Conservation (phyloP, 2,888 invertebrate species). For the Nasonovia ribisnigri region DNA sequence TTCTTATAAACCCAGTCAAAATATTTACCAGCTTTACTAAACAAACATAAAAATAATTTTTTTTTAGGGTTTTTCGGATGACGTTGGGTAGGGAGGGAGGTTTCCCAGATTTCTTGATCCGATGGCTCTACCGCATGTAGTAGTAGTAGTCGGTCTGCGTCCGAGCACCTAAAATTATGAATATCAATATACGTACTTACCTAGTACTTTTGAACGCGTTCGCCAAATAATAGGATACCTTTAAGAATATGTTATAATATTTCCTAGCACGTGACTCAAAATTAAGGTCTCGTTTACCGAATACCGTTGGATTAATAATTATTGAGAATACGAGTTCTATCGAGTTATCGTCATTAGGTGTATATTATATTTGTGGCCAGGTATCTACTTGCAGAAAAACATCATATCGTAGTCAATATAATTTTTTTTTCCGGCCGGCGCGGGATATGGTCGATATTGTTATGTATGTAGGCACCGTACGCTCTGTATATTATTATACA, state of each 20-base stretch:
- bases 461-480: neutral
- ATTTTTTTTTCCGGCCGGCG: neutral
- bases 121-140: rapidly evolving
- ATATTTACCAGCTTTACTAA: neutral
- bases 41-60: neutral
- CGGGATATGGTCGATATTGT: neutral
- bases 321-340: neutral
- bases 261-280: neutral
- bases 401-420: neutral
- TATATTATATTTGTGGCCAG: too few species aligned
- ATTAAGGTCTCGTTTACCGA: neutral
- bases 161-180: neutral
- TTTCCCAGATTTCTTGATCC: neutral
- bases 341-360: neutral
- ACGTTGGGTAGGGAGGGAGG: neutral
- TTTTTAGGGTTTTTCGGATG: neutral
- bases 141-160: neutral
- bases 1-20: neutral
- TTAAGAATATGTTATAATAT: neutral
- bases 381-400: neutral
- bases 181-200: neutral
- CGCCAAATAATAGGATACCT: neutral
- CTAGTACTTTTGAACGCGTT: neutral
- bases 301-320: neutral
- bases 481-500: neutral